phyloP scores from a whole-genome alignment of 2,113 vertebrate species.

The Tretioscincus oriximinensis region DNA sequence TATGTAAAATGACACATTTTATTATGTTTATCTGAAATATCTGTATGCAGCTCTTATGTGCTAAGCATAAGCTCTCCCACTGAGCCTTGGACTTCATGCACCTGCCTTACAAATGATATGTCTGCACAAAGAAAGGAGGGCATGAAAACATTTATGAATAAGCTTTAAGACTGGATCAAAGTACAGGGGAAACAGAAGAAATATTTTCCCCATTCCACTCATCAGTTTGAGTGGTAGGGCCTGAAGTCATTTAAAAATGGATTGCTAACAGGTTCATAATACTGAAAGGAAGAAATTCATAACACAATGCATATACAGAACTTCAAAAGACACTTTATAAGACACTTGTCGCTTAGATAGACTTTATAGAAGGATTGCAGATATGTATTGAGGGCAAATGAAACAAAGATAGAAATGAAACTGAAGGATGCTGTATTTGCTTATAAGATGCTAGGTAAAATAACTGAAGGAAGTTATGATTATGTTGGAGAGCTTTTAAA shows the following conservation, averaged over 20 bases:
- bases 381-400: conserved; percentile 12
- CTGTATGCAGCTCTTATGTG: neutral
- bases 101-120: neutral
- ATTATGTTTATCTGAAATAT: neutral
- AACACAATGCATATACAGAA: neutral
- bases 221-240: neutral
- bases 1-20: too few relatives aligned
- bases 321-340: conserved; percentile 6
- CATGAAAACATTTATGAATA: neutral
- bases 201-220: neutral
- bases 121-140: neutral
- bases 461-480: neutral
- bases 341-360: neutral
- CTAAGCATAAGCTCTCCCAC: neutral
- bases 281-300: neutral
- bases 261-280: neutral
- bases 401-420: conserved; percentile 1
- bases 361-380: neutral
- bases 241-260: neutral
- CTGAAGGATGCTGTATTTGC: neutral
- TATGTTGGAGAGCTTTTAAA: neutral
- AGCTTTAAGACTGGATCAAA: neutral
- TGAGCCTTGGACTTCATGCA: neutral
- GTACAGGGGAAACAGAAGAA: neutral
- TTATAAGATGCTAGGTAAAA: conserved; percentile 1